phyloP scores from a whole-genome alignment of 2,113 vertebrate genomes.

The Gambusia affinis region DNA sequence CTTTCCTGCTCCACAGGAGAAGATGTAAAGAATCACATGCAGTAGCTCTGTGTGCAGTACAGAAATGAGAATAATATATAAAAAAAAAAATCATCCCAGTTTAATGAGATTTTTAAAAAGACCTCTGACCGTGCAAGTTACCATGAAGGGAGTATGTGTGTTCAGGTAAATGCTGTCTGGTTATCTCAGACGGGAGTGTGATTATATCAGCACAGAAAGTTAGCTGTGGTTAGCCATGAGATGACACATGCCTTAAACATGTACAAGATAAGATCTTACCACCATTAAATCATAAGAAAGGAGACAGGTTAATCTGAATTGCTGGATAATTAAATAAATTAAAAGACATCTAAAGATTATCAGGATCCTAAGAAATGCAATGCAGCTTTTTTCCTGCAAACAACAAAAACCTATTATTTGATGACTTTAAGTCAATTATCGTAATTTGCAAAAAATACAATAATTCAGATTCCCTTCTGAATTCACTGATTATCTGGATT shows the following conservation, averaged over 20 bases:
- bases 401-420: not conserved
- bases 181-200: not conserved
- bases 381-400: not conserved
- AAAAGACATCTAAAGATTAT: conserved; percentile 4
- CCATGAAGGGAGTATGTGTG: too few relatives aligned
- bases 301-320: conserved; percentile 8
- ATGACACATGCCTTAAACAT: not conserved
- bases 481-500: not conserved
- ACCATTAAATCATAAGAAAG: not conserved
- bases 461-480: not conserved
- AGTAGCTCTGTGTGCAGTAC: too few relatives aligned
- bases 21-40: too few relatives aligned
- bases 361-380: not conserved
- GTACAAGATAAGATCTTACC: not conserved
- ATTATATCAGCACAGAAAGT: conserved; percentile 6
- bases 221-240: conserved; percentile 5
- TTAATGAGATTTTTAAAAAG: too few relatives aligned
- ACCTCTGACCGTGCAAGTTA: too few relatives aligned
- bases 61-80: too few relatives aligned
- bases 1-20: too few relatives aligned
- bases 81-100: too few relatives aligned
- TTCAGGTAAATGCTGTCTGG: not conserved
- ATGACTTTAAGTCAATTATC: not conserved
- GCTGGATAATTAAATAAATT: conserved; percentile 17
- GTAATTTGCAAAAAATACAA: not conserved